Base-by-base conservation (phyloP, 2,888 invertebrate genomes). In the Tachina lurida region DNA sequence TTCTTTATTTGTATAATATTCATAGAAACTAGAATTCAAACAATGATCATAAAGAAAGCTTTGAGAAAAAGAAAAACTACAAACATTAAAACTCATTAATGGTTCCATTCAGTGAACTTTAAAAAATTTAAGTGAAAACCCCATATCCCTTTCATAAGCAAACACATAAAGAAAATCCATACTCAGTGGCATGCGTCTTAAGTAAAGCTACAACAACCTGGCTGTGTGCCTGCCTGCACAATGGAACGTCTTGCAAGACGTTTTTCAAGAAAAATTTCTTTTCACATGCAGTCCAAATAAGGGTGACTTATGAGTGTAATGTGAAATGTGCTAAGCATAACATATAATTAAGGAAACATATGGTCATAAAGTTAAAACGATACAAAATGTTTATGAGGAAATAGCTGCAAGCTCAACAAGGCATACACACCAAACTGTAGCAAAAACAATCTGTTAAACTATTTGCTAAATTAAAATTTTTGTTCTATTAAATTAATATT, bases 181-280 rank as follows among this genome's bases (percentile, higher is more conserved):
- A 73, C 52, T 86, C 7, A 31, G 7, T 31, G 86, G 86, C 86
- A 83, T 86, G 83, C 76, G 83, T 71, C 86, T 73, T 83, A 73
- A 75, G 83, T 67, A 52, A 62, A 70, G 39, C 31, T 67, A n/a
- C 49, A 71, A 47, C 17, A 65, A 74, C 7, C 52, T 39, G 73
- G 49, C 13, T 73, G 60, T 49, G 15, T 56, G 15, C 10, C 10
- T 39, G 45, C n/a, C 45, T 56, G 43, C 45, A 43, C 10, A 63
- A 54, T 43, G 60, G 17, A 77, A 54, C 62, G 54, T 74, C 81
- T 73, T 52, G 63, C 54, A 74, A 79, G 73, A 86, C 78, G 76
- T 83, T 77, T 74, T 52, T 22, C 10, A 83, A 73, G 68, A 63
- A 73, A 77, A 73, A 58, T 68, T 75, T 80, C 75, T 78, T 81